Evolutionary conservation across 2,888 invertebrate species (phyloP).

Genomic region (Chloroclystis v-ata): DNA sequence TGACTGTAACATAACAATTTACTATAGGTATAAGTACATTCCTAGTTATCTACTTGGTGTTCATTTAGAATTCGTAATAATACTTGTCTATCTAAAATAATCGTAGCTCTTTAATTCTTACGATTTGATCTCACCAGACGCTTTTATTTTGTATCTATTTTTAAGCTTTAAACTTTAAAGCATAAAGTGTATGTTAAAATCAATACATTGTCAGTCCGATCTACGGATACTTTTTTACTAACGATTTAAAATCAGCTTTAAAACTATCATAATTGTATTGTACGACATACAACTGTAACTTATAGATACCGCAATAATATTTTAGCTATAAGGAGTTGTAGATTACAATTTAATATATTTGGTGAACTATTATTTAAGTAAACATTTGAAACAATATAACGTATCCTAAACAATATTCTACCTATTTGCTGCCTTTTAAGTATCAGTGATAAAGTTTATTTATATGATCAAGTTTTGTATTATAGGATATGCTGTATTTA

Average conservation of each 20-base stretch:
- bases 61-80: not conserved
- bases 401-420: not conserved
- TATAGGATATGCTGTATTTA: too few relatives aligned
- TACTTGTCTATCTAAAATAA: too few relatives aligned
- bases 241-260: conserved; percentile 3
- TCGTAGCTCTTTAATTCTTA: not conserved
- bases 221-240: not conserved
- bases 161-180: too few relatives aligned
- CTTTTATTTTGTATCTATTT: not conserved
- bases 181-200: too few relatives aligned
- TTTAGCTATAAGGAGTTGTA: conserved; percentile 27
- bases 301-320: conserved; percentile 50
- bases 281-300: conserved; percentile 2
- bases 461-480: too few relatives aligned
- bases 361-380: conserved; percentile 4
- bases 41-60: not conserved
- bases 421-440: too few relatives aligned
- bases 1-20: too few relatives aligned
- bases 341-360: conserved; percentile 18
- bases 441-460: too few relatives aligned
- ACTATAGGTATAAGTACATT: not conserved
- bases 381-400: not conserved
- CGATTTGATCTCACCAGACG: not conserved
- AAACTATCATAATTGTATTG: conserved; percentile 1
- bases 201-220: not conserved